Conservation (phyloP, 2,113 vertebrate genomes). For the cattle (Bos taurus) region DNA sequence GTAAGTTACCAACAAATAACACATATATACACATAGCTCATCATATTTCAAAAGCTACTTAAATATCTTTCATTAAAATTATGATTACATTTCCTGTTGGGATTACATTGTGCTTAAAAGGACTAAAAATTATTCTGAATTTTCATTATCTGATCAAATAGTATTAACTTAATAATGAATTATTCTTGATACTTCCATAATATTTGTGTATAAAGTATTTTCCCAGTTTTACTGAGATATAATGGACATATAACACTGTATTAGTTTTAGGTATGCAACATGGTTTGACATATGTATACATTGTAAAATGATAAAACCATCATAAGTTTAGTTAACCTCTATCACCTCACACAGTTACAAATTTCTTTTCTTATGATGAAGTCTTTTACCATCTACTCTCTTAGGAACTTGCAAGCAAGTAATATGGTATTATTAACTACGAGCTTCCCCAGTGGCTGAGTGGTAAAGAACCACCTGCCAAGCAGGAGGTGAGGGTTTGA, state of each 20-base stretch:
- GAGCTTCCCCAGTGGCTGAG: neutral
- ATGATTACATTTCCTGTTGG: neutral
- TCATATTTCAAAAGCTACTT: neutral
- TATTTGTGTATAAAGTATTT: neutral
- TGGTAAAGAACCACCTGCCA: neutral
- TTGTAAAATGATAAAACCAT: neutral
- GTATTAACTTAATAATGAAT: neutral
- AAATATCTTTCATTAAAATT: neutral
- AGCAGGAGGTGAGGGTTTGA: neutral
- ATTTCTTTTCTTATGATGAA: neutral
- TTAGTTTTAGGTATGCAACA: neutral
- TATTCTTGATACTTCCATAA: neutral
- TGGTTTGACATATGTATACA: neutral
- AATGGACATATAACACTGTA: neutral
- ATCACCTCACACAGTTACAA: neutral
- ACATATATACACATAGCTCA: neutral
- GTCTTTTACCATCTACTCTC: neutral
- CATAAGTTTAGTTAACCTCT: neutral
- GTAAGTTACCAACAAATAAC: neutral
- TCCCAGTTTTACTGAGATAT: neutral
- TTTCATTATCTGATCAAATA: neutral
- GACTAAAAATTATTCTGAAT: neutral
- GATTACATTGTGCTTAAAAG: neutral
- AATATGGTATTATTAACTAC: neutral
- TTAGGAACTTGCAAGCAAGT: neutral